Evolutionary conservation across 2,888 invertebrate species (phyloP), one percentile per base, ranked within the genome.

Genomic region (Watsonalla binaria): DNA sequence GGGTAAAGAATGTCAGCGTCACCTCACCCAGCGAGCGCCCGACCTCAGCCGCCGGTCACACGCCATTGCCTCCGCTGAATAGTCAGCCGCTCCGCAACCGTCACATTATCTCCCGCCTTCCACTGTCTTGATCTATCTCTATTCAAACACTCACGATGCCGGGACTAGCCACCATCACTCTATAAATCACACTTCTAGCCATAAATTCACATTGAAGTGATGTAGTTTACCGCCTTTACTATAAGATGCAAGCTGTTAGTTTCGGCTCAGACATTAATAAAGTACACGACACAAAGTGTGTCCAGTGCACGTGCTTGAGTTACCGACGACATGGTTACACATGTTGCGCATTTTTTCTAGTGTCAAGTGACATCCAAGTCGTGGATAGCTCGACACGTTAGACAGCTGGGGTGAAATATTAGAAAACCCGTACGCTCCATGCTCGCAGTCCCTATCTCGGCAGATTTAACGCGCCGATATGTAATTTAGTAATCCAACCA

Each of bases 11-110:
- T 90, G 86, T 76, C 78, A 82, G 79, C 80, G 82, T 81, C 83
- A 84, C 81, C 80, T 42, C 42, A 42, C 42, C 42, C 78, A 78
- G 72, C 68, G 73, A 72, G 70, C 75, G 77, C 72, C 70, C 74
- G 74, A 69, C 84, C 80, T 74, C 77, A 68, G 66, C 76, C 72
- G 76, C 78, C 76, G 76, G 90, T 90, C 88, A 90, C 90, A 89
- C 90, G 79, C 90, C 89, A 89, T 85, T 90, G 90, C 74, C 77
- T 83, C 73, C 80, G 71, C 72, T 89, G 86, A 90, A 90, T 90
- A 84, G 88, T 73, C 74, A 72, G 70, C 68, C 76, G 76, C 75
- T 73, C 72, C 69, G 74, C 74, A 66, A 72, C 80, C 79, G 79
- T 73, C 80, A 79, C 72, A 74, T 79, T 81, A 82, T 82, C 82